Evolutionary conservation across 1,140 invertebrate genomes (phyloP).

Genomic region (Pogonomyrmex californicus): DNA sequence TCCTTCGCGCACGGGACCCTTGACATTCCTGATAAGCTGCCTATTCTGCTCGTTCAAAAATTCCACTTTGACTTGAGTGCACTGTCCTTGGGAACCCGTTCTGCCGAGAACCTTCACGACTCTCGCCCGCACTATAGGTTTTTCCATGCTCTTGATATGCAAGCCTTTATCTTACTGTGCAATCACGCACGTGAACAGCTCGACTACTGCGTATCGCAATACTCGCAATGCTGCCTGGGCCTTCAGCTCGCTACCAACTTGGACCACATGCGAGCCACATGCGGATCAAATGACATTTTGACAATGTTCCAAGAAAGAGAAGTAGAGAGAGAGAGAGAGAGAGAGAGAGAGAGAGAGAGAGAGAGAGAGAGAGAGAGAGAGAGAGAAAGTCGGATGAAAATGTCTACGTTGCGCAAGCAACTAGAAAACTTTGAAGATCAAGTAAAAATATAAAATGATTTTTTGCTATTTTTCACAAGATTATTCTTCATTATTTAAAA

Average conservation of each 20-base stretch:
- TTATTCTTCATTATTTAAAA: background rate
- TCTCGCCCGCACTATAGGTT: constrained; percentile 94
- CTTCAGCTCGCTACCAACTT: constrained; percentile 45
- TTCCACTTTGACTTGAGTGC: constrained; percentile 99
- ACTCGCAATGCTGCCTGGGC: constrained; percentile 9
- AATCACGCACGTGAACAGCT: background rate
- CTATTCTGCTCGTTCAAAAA: constrained; percentile 99
- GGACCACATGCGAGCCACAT: background rate
- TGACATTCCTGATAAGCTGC: constrained; percentile 99
- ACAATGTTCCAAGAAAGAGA: constrained; percentile 39
- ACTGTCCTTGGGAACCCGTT: constrained; percentile 99
- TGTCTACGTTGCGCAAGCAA: background rate
- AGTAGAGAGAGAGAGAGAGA: background rate
- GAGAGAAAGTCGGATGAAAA: background rate
- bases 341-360: too few relatives aligned
- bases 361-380: too few relatives aligned
- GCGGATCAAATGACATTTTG: constrained; percentile 52
- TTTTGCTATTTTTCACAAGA: background rate
- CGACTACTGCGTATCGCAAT: constrained; percentile 2
- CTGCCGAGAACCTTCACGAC: constrained; percentile 98
- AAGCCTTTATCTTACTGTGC: constrained; percentile 38
- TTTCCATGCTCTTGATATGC: constrained; percentile 90
- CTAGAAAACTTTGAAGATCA: background rate
- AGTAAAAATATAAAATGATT: background rate
- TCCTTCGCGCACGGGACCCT: constrained; percentile 99